Percentiles rank a stretch among this genome's conserved stretches.
Conservation (phyloP, 2,797 vertebrate genomes). For the Phataginus tetradactyla region DNA sequence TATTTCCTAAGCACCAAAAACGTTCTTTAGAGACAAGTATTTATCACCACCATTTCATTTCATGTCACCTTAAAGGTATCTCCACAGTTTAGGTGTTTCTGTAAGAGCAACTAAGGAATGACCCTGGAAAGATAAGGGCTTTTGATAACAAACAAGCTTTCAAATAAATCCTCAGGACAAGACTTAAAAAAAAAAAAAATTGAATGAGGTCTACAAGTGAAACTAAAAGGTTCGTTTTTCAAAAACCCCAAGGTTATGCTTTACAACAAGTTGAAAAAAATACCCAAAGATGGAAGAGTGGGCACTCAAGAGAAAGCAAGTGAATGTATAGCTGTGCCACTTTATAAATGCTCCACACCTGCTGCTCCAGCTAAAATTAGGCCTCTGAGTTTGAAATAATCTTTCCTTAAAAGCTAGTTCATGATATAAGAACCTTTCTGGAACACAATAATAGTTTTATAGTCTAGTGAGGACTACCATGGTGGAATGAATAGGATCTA, state of each 20-base stretch:
- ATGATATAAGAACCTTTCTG: not conserved
- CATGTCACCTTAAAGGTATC: not conserved
- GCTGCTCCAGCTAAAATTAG: not conserved
- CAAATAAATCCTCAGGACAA: slow-evolving; percentile 4
- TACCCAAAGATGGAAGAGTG: not conserved
- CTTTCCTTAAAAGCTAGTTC: not conserved
- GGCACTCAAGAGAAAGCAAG: not conserved
- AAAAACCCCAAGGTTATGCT: not conserved
- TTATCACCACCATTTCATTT: not conserved
- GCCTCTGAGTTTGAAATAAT: not conserved
- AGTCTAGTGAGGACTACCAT: not conserved
- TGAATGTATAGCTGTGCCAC: not conserved
- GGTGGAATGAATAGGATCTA: not conserved
- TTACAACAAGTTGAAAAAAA: not conserved
- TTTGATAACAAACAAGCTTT: slow-evolving; percentile 40
- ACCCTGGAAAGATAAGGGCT: not conserved
- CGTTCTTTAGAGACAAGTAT: slow-evolving; percentile 9
- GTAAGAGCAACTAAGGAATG: not conserved
- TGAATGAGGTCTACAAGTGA: not conserved
- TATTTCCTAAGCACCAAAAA: not conserved
- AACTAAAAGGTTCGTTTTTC: slow-evolving; percentile 22
- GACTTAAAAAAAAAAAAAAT: not conserved
- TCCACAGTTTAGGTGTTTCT: not conserved
- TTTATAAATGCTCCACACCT: not conserved
- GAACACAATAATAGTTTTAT: not conserved